Conservation (phyloP, 2,113 vertebrate genomes). For the Anseranas semipalmata region DNA sequence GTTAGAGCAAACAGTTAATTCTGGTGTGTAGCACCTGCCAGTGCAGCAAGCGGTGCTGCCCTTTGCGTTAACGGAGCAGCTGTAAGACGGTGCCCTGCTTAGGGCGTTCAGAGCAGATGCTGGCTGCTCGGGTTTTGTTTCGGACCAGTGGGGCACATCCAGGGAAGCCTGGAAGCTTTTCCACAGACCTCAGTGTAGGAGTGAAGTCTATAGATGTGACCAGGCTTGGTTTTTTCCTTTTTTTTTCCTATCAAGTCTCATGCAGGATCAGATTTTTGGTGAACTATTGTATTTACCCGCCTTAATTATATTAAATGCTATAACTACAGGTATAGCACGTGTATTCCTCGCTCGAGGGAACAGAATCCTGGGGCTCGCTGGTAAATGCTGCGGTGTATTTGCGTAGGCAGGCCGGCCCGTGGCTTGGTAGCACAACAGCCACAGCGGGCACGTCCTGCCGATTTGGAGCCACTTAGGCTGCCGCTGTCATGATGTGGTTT, state of each 20-base stretch:
- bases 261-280: not conserved
- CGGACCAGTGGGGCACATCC: not conserved
- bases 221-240: not conserved
- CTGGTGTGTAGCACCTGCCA: not conserved
- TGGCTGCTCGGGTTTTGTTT: not conserved
- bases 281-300: not conserved
- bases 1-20: not conserved
- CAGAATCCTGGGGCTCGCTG: accelerated
- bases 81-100: not conserved
- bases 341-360: accelerated
- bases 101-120: not conserved
- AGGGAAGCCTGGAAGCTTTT: not conserved
- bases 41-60: not conserved
- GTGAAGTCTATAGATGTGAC: not conserved
- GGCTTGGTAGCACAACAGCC: not conserved
- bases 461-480: not conserved
- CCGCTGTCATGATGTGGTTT: not conserved
- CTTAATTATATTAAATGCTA: not conserved
- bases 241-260: accelerated
- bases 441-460: accelerated
- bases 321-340: not conserved
- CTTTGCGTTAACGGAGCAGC: not conserved
- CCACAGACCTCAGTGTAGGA: not conserved
- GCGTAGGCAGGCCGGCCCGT: not conserved
- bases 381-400: not conserved